Evolutionary conservation across 2,797 vertebrate species (phyloP).

Genomic region (Pampus argenteus): DNA sequence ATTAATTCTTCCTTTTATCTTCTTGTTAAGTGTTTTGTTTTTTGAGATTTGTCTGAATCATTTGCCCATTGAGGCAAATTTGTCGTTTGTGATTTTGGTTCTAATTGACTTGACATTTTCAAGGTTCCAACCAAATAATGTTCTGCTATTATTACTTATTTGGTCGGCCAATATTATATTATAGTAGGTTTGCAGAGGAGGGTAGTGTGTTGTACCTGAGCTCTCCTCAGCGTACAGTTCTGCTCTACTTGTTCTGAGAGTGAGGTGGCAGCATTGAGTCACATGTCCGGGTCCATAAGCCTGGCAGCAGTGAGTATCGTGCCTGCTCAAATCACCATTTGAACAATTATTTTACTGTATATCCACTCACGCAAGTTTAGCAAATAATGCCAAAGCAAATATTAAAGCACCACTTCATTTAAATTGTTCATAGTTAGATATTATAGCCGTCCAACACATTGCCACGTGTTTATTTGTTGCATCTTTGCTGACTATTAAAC

Average conservation of each 20-base stretch:
- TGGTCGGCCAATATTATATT: not conserved
- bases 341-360: not conserved
- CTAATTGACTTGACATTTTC: not conserved
- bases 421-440: not conserved
- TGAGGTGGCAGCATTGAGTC: slow-evolving; percentile 72
- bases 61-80: not conserved
- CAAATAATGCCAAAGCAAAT: not conserved
- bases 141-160: not conserved
- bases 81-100: not conserved
- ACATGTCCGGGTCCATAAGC: slow-evolving; percentile 31
- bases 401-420: not conserved
- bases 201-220: not conserved
- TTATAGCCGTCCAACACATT: not conserved
- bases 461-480: not conserved
- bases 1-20: not conserved
- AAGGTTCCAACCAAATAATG: too few species aligned
- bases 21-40: not conserved
- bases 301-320: not conserved
- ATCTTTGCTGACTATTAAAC: not conserved
- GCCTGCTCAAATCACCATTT: slow-evolving; percentile 7
- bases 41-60: too few species aligned
- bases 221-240: not conserved
- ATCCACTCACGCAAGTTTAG: not conserved
- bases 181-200: not conserved
- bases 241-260: slow-evolving; percentile 54